Percentiles rank a stretch among this genome's conserved stretches.
Evolutionary conservation across 2,113 vertebrate genomes (phyloP).

Genomic region (Mixornis gularis): DNA sequence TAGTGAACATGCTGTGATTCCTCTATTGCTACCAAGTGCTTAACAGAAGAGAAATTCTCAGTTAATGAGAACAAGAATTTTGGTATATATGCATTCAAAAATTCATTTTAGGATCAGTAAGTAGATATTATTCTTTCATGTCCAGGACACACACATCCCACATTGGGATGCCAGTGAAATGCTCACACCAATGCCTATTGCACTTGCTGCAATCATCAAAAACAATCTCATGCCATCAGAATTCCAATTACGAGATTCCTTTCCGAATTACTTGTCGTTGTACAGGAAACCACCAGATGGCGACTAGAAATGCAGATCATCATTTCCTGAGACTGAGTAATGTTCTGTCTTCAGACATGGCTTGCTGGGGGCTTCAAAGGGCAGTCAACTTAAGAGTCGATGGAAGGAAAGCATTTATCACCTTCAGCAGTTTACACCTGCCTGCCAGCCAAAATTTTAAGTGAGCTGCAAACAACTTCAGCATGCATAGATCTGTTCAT

Average conservation of each 20-base stretch:
- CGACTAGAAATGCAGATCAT: conserved; percentile 17
- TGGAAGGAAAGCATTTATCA: conserved; percentile 51
- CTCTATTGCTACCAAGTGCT: neutral
- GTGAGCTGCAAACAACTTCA: neutral
- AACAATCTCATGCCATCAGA: neutral
- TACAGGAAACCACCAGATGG: conserved; percentile 46
- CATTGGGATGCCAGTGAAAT: neutral
- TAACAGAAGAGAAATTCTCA: neutral
- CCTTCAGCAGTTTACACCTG: neutral
- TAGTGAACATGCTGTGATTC: neutral
- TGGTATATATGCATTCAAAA: neutral
- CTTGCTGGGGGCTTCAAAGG: conserved; percentile 30
- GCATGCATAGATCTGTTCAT: neutral
- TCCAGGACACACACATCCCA: neutral
- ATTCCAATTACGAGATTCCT: neutral
- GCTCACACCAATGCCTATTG: neutral
- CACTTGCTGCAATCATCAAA: neutral
- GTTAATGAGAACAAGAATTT: neutral
- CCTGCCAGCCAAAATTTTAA: conserved; percentile 8
- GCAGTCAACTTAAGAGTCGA: neutral
- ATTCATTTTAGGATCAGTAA: neutral
- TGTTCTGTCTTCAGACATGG: neutral
- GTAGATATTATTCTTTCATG: neutral
- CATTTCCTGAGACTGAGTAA: neutral
- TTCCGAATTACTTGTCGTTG: neutral